Base-by-base conservation (phyloP, 1,140 invertebrate genomes). In the Heliconius congener region DNA sequence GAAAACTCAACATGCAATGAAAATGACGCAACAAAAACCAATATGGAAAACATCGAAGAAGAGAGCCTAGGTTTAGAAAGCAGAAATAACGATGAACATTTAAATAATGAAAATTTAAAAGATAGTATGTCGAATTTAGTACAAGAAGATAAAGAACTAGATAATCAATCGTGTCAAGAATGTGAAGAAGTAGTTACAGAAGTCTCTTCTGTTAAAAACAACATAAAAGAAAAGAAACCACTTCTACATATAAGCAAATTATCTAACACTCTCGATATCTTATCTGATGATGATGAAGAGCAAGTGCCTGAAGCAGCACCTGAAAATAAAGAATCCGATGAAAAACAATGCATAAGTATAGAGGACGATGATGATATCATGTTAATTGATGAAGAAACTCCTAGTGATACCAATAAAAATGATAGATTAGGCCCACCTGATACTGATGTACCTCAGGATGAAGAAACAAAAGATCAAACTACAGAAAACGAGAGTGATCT, bases 181-280 rank as follows among this genome's bases (percentile, higher is more conserved):
- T 30, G 23, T 66, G 16, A 34, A 42, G 39, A 50, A 71, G 18
- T 72, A 79, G 9, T 16, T 30, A 78, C 55, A 74, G 75, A 84
- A 8, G 23, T 23, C 39, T 27, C 11, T 34, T 27, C 18, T 72
- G 81, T 84, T 79, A 79, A 19, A 19, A 75, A 13, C 19, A 57
- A 74, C 71, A 42, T 16, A 66, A 80, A 60, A 71, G 77, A 82
- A 42, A 76, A 76, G 57, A 82, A 77, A 83, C 82, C 82, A 71
- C 71, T 82, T 37, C 50, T 85, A 19, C 82, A 84, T 50, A 72
- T 89, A 76, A 87, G 82, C 75, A 92, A 88, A 80, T 79, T 93
- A 60, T 88, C 88, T n/a, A 92, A 94, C 82, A 92, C 87, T 9
- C 80, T 94, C 42, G 85, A 93, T 81, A 92, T 93, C 77, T 86